Evolutionary conservation across 2,797 vertebrate genomes (phyloP).

Genomic region (Eutrigla gurnardus): DNA sequence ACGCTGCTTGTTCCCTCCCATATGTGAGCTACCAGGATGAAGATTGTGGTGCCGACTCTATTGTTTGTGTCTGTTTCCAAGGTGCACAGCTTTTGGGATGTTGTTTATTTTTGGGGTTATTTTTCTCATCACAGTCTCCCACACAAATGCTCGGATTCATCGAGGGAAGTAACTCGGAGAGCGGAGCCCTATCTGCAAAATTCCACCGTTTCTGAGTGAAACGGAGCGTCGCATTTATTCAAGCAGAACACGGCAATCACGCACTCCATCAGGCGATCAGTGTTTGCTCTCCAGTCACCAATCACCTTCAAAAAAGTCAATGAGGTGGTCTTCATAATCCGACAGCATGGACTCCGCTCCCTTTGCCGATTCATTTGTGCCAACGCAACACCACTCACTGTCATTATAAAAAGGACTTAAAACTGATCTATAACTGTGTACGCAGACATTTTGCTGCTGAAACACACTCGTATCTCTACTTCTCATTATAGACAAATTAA

Average conservation of each 20-base stretch:
- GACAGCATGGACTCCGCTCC: constrained; percentile 9
- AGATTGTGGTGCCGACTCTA: neutral
- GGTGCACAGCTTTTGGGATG: neutral
- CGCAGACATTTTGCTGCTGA: neutral
- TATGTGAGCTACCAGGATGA: neutral
- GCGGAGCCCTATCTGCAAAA: constrained; percentile 32
- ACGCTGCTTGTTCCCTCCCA: neutral
- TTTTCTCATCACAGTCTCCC: constrained; percentile 4
- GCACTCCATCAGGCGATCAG: constrained; percentile 47
- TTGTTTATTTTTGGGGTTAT: neutral
- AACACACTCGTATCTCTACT: constrained; percentile 12
- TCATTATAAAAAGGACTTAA: neutral
- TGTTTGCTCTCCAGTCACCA: constrained; percentile 43
- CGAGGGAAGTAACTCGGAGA: constrained; percentile 14
- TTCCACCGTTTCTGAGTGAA: constrained; percentile 50
- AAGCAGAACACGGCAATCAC: constrained; percentile 58
- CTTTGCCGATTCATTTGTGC: constrained; percentile 20
- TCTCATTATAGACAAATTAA: constrained; percentile 9
- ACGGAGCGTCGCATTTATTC: constrained; percentile 55
- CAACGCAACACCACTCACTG: neutral
- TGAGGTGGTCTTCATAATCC: constrained; percentile 35
- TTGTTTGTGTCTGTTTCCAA: constrained; percentile 21
- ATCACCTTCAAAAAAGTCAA: constrained; percentile 44
- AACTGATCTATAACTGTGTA: constrained; percentile 9
- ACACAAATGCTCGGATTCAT: constrained; percentile 20